Conservation (phyloP, 1,140 invertebrate genomes). For the Bombus polaris region DNA sequence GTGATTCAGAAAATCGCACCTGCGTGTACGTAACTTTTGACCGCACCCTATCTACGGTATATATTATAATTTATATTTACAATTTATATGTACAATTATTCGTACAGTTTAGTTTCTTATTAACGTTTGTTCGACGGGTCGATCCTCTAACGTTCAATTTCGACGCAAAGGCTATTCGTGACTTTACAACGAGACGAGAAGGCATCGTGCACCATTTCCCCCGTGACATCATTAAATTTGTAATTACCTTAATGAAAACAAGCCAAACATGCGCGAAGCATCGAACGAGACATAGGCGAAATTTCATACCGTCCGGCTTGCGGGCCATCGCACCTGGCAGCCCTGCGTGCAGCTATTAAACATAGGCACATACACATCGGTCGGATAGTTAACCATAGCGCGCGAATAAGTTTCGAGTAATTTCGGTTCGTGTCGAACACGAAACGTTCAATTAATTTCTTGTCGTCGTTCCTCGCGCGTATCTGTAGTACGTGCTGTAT, state of each 20-base stretch:
- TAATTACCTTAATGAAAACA: conserved; percentile 4
- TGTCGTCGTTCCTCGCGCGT: conserved; percentile 31
- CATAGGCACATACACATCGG: too few relatives aligned
- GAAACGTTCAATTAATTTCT: conserved; percentile 60
- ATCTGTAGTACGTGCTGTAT: conserved; percentile 9
- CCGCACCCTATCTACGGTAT: too few relatives aligned
- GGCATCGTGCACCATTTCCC: not conserved
- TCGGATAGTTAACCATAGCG: not conserved
- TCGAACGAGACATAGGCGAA: not conserved
- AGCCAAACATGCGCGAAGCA: conserved; percentile 22
- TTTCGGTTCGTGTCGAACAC: conserved; percentile 40
- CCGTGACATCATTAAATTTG: conserved; percentile 1
- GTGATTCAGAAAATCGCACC: too few relatives aligned
- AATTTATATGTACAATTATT: too few relatives aligned
- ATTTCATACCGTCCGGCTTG: not conserved
- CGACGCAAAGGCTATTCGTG: conserved; percentile 12
- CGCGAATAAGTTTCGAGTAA: conserved; percentile 25
- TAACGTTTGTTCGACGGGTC: conserved; percentile 10
- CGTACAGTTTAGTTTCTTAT: not conserved
- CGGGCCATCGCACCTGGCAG: not conserved
- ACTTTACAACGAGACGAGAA: not conserved
- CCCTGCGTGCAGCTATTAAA: not conserved
- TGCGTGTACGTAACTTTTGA: too few relatives aligned
- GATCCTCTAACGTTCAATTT: conserved; percentile 25
- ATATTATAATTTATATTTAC: too few relatives aligned